phyloP scores from a whole-genome alignment of 2,113 vertebrate genomes.

The Dicrurus megarhynchus region DNA sequence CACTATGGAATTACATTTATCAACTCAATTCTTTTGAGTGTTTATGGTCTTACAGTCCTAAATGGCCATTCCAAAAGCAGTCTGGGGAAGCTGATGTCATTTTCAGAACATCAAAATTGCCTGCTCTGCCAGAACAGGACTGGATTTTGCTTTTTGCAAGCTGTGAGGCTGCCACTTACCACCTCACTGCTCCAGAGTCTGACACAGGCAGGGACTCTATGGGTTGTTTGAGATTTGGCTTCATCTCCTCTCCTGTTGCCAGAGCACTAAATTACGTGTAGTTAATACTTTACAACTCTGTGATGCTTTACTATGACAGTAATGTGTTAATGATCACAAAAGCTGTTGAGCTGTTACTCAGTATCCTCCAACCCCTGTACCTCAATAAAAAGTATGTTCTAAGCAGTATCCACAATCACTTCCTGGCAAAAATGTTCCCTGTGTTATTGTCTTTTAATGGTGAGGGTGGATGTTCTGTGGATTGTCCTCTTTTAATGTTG shows the following conservation, averaged over 20 bases:
- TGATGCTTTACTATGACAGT: neutral
- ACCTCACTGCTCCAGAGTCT: neutral
- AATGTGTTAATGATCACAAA: neutral
- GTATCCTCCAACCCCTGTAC: neutral
- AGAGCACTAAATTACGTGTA: accelerated
- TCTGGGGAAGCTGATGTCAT: neutral
- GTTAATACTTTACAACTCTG: neutral
- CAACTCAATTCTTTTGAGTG: neutral
- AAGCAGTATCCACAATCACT: neutral
- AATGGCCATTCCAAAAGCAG: neutral
- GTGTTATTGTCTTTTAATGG: neutral
- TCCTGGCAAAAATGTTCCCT: neutral
- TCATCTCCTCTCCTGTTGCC: neutral
- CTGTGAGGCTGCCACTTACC: neutral
- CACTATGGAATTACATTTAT: neutral
- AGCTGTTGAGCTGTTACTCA: neutral
- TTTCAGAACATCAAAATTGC: neutral
- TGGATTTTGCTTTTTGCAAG: neutral
- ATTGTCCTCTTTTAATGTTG: neutral
- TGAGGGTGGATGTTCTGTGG: neutral
- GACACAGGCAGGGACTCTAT: neutral
- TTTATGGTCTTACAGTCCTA: neutral
- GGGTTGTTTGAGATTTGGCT: neutral
- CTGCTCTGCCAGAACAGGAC: neutral
- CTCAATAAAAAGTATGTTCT: neutral